Base-by-base conservation (phyloP, 2,888 invertebrate species). In the Hypolimnas misippus region DNA sequence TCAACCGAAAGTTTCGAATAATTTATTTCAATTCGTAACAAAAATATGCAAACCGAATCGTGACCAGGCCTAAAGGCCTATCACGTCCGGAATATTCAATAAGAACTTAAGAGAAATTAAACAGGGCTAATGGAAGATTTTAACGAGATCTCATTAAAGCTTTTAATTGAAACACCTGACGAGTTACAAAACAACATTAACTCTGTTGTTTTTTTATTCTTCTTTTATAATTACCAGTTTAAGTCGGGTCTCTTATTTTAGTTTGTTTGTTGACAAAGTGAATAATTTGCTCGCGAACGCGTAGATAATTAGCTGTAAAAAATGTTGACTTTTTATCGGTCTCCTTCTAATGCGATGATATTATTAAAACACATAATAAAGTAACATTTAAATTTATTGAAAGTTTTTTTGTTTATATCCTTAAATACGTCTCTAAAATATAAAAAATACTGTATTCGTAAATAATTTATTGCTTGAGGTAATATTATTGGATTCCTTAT, bases 41-140 rank as follows among this genome's bases (percentile, higher is more conserved):
- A 68, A 67, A 68, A 68, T 68, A 68, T 68, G 68, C 66, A 59
- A 66, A 63, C 58, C 53, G 55, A 66, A 46, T 66, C 63, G 65
- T 65, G 65, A 62, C 67, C 60, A 57, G 59, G 55, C 62, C 60
- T 57, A 63, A 66, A 68, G 57, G 56, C 63, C 67, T 38, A 63
- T 50, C 40, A 59, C 42, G 67, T 53, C 35, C 33, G 33, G 68
- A 67, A 69, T 69, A 65, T 61, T 65, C 63, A 69, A 69, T 65
- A 53, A 62, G 57, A 63, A 66, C 59, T 60, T 50, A 57, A 59
- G 46, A 63, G 59, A 62, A 65, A 62, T 68, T 57, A 66, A 67
- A 65, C 63, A 65, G 50, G 51, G 55, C 57, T 60, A 65, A 70
- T 62, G 57, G 59, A 59, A 61, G 59, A 49, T 63, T 60, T 60